These are phyloP conservation scores for Callocephalon fimbriatum DNA, from an alignment of 2,113 vertebrate species.

Conservation along the genomic window DNA sequence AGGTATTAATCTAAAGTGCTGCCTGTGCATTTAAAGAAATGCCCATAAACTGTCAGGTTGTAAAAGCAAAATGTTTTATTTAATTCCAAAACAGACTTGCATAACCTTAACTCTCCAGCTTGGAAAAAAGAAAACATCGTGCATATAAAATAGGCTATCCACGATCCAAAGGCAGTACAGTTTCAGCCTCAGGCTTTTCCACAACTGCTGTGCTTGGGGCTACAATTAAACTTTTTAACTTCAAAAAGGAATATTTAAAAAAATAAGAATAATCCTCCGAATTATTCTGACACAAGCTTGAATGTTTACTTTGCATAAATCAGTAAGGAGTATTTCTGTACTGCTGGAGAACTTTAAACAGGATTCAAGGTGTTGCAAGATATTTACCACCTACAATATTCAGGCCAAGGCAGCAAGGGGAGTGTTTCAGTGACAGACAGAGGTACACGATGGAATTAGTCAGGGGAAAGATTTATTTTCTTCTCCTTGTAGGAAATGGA, in stretches of 20 bases:
- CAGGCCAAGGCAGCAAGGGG: rapidly evolving
- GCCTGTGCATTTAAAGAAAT: not conserved
- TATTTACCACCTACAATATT: not conserved
- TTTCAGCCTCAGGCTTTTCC: constrained; percentile 1
- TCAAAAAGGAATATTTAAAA: not conserved
- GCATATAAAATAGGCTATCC: not conserved
- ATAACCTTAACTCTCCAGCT: not conserved
- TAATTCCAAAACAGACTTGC: not conserved
- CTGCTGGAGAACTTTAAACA: not conserved
- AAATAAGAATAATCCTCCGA: not conserved
- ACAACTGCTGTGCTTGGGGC: constrained; percentile 11
- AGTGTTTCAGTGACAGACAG: not conserved
- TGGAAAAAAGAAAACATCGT: not conserved
- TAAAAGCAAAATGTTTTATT: constrained; percentile 27
- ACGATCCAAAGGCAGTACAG: not conserved
- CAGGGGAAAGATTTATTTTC: not conserved
- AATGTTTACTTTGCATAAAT: not conserved
- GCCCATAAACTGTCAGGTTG: not conserved
- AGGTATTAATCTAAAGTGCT: not conserved
- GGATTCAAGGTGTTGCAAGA: not conserved
- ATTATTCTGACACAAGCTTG: not conserved
- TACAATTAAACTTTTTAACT: constrained; percentile 51
- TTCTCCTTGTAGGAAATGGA: not conserved
- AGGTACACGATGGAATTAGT: not conserved
- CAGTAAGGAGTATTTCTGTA: not conserved